A percentile compares a stretch with the other conserved stretches of the same genome.
These are phyloP conservation scores for Zonitis immaculata DNA, from an alignment of 2,888 invertebrate genomes.

Conservation along the genomic window DNA sequence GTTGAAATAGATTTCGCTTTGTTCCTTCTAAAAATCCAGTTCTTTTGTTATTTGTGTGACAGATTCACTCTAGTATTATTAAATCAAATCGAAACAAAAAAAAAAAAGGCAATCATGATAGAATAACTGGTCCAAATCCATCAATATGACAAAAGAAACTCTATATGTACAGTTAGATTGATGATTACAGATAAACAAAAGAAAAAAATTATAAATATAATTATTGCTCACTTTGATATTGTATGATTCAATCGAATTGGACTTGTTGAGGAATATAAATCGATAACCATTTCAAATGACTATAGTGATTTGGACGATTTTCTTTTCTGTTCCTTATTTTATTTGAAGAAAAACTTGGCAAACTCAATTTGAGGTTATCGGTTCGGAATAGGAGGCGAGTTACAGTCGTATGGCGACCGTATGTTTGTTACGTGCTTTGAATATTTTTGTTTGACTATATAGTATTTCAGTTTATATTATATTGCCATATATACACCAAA, in stretches of 20 bases:
- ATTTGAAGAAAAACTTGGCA: constrained; percentile 14
- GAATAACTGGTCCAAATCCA: background rate
- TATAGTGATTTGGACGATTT: constrained; percentile 23
- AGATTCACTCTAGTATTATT: background rate
- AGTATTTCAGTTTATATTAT: too few species aligned
- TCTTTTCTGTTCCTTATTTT: background rate
- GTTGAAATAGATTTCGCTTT: background rate
- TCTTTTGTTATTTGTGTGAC: background rate
- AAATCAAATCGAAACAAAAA: background rate
- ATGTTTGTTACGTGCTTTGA: constrained; percentile 26
- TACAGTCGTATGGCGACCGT: constrained; percentile 24
- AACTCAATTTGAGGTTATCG: constrained; percentile 29
- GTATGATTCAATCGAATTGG: background rate
- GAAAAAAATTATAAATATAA: background rate
- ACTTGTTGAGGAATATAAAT: background rate
- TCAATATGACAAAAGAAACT: background rate
- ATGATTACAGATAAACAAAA: background rate
- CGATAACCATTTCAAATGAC: background rate
- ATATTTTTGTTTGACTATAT: constrained; percentile 8
- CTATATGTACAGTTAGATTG: background rate
- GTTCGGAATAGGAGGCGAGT: constrained; percentile 25
- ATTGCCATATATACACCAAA: too few species aligned
- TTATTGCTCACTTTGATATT: background rate
- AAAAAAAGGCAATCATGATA: background rate
- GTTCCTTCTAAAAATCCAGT: background rate